Evolutionary conservation across 2,797 vertebrate species (phyloP), one percentile per base, ranked within the genome.

Genomic region (Mallotus villosus): DNA sequence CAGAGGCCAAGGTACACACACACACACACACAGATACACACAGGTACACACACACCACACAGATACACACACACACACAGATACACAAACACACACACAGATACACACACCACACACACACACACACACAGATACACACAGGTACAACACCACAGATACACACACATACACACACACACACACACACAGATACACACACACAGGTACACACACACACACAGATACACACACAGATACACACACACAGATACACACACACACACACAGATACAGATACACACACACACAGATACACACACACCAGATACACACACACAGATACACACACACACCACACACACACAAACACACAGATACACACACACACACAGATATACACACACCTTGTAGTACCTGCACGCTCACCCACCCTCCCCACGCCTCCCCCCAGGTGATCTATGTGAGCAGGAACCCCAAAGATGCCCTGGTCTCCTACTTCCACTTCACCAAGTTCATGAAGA

Each of bases 381-480:
- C 27, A n/a, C 27, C 24, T 8, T 24, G 49, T 12, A 0, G 24
- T 58, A 29, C 21, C 25, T 37, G 60, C 11, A 24, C 1, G 6
- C 64, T n/a, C 57, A 21, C 22, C 4, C 0, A 14, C 2, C 32
- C 63, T 14, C 16, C 66, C n/a, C 14, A 37, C 53, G 2, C 17
- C 27, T 64, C 59, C 58, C 6, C 2, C 32, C 67, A 88, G 86
- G 75, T 88, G 37, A 82, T 88, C 78, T 85, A 88, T 41, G 64
- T 88, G 12, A 67, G 12, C 68, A 85, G 85, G 66, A 87, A 88
- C 57, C 87, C 87, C 16, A 88, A 88, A 70, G 85, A 88, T 25
- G 1, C 71, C 66, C 55, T 85, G 74, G 81, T 77, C 53, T 88
- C 87, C 12, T 87, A 87, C 51, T 84, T 85, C 53, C 82, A 88